phyloP scores from a whole-genome alignment of 1,140 invertebrate species.

The Procambarus clarkii region DNA sequence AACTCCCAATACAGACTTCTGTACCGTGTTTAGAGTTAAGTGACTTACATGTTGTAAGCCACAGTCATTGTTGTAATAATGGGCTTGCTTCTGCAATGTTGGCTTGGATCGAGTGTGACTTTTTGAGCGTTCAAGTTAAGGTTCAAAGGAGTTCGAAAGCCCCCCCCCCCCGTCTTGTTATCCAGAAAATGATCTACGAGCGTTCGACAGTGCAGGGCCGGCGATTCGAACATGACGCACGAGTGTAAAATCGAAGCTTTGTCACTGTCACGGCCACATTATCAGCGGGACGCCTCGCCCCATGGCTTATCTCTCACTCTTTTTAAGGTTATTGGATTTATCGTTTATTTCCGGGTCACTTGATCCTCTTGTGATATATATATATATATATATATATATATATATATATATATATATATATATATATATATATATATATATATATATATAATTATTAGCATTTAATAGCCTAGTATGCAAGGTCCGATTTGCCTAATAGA shows the following conservation, averaged over 20 bases:
- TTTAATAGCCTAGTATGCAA: too few species aligned
- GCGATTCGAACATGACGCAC: slow-evolving; percentile 41
- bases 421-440: too few species aligned
- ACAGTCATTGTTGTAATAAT: too few species aligned
- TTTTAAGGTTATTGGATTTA: slow-evolving; percentile 23
- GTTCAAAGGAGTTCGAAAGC: not conserved
- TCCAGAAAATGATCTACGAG: slow-evolving; percentile 21
- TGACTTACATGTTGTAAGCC: too few species aligned
- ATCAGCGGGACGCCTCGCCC: slow-evolving; percentile 21
- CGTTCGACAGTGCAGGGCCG: not conserved
- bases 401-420: too few species aligned
- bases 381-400: too few species aligned
- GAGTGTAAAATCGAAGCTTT: slow-evolving; percentile 59
- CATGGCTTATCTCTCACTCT: slow-evolving; percentile 9
- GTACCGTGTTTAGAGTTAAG: too few species aligned
- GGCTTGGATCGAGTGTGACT: too few species aligned
- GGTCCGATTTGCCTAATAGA: too few species aligned
- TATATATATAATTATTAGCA: too few species aligned
- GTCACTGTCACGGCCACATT: slow-evolving; percentile 52
- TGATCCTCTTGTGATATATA: not conserved
- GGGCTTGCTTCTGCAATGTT: too few species aligned
- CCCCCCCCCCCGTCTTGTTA: not conserved
- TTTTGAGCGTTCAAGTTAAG: not conserved
- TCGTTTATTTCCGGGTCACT: slow-evolving; percentile 43
- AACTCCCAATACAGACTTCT: too few species aligned